phyloP scores from a whole-genome alignment of 2,113 vertebrate genomes.

The Salvator merianae region DNA sequence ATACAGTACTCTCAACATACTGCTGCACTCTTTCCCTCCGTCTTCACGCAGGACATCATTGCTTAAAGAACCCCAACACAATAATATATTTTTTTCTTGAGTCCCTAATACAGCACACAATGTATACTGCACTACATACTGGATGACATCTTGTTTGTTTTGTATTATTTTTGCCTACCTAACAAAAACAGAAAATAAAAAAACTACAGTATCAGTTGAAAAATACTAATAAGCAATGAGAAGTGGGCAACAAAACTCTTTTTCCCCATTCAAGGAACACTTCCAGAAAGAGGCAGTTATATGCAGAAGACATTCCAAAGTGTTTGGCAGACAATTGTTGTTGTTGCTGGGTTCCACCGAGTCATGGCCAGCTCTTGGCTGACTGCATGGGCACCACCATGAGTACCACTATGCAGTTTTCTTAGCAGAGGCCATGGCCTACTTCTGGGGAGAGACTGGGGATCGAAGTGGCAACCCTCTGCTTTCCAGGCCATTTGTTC shows the following conservation, averaged over 20 bases:
- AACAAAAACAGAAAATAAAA: too few species aligned
- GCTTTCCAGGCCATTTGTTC: too few species aligned
- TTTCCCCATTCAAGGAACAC: not conserved
- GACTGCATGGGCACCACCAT: too few species aligned
- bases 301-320: not conserved
- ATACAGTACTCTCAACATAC: not conserved
- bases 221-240: not conserved
- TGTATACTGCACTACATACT: not conserved
- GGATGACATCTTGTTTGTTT: not conserved
- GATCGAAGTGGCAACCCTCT: too few species aligned
- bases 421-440: too few species aligned
- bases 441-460: too few species aligned
- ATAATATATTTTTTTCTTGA: not conserved
- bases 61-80: not conserved
- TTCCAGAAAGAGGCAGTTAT: not conserved
- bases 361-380: too few species aligned
- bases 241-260: not conserved
- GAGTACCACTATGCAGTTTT: too few species aligned
- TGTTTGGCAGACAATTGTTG: not conserved
- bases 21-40: not conserved
- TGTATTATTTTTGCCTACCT: too few species aligned
- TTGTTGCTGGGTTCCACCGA: too few species aligned
- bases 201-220: not conserved
- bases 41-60: not conserved
- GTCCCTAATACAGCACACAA: not conserved